phyloP scores from a whole-genome alignment of 2,888 invertebrate species.

The Ernsta delagoae region DNA sequence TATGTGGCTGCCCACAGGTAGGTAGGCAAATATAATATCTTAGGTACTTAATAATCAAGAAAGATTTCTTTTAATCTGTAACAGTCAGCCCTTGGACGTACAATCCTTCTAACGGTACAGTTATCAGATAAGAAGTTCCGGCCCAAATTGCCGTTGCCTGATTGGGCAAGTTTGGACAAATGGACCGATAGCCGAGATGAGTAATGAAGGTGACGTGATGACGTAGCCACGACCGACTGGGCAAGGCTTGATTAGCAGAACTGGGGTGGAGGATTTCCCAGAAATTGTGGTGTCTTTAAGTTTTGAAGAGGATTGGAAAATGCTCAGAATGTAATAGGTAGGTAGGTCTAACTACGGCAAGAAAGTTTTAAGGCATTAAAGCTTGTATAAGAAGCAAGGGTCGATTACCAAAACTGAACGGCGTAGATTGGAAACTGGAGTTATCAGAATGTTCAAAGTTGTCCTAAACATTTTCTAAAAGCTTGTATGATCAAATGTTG shows the following conservation, averaged over 20 bases:
- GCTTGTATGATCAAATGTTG: too few relatives aligned
- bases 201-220: neutral
- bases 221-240: neutral
- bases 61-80: neutral
- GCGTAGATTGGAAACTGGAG: too few relatives aligned
- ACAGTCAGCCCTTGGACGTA: neutral
- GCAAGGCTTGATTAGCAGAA: neutral
- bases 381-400: too few relatives aligned
- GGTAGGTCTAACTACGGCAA: too few relatives aligned
- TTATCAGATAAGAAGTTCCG: constrained; percentile 64
- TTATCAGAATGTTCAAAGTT: too few relatives aligned
- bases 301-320: too few relatives aligned
- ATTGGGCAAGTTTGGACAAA: constrained; percentile 65
- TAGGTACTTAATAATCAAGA: too few relatives aligned
- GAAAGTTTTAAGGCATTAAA: too few relatives aligned
- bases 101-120: constrained; percentile 51
- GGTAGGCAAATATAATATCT: too few relatives aligned
- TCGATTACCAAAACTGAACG: too few relatives aligned
- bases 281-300: neutral
- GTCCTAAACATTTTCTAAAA: too few relatives aligned
- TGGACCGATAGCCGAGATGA: constrained; percentile 51
- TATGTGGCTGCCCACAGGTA: neutral
- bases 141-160: constrained; percentile 54
- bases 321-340: too few relatives aligned
- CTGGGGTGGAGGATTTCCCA: neutral